Evolutionary conservation across 2,888 invertebrate species (phyloP).

Genomic region (Spodoptera exigua): DNA sequence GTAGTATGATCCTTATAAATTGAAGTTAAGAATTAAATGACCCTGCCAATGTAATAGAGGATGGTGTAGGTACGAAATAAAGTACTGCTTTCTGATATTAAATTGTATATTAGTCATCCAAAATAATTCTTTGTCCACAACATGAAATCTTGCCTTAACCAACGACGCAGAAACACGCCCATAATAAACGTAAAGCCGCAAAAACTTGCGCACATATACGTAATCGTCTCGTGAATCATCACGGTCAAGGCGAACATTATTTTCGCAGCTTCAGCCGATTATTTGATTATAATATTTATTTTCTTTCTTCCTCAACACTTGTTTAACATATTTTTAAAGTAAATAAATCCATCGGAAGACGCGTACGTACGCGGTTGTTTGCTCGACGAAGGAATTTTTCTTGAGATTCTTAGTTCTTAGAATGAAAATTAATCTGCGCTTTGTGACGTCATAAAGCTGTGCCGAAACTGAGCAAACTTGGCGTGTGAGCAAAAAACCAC

Average conservation of each 20-base stretch:
- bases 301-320: conserved; percentile 32
- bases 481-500: conserved; percentile 61
- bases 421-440: conserved; percentile 55
- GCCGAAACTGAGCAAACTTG: conserved; percentile 64
- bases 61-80: too few species aligned
- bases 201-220: conserved; percentile 9
- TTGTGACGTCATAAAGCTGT: conserved; percentile 67
- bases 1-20: too few species aligned
- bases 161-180: not conserved
- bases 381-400: conserved; percentile 17
- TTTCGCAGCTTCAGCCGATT: conserved; percentile 23
- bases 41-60: too few species aligned
- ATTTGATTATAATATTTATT: conserved; percentile 49
- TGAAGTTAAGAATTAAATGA: too few species aligned
- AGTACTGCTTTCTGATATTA: too few species aligned
- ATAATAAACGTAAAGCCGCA: conserved; percentile 2
- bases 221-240: conserved; percentile 35
- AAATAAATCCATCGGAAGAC: conserved; percentile 28
- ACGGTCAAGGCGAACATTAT: conserved; percentile 46
- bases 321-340: conserved; percentile 36
- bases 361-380: conserved; percentile 18
- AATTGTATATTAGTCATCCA: too few species aligned
- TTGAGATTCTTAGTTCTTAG: conserved; percentile 28
- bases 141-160: too few species aligned
- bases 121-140: too few species aligned